Evolutionary conservation across 2,888 invertebrate species (phyloP), one percentile per base, ranked within the genome.

Genomic region (Dolichopus griseipennis): DNA sequence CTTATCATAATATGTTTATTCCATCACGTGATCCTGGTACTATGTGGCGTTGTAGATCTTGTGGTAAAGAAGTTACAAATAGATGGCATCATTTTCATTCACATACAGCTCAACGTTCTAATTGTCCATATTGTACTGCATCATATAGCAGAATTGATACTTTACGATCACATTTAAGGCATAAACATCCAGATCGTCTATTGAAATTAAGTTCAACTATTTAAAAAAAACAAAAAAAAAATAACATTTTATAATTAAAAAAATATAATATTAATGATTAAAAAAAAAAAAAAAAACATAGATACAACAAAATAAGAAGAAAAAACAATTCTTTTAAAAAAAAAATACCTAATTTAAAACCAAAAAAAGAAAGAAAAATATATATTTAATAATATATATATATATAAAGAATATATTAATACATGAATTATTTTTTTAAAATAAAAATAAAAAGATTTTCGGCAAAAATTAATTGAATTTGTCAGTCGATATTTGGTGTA

Each of bases 71-170:
- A 84, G 91, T 91, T 73, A 90, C 91, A 81, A 92, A 92, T 84
- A 86, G 91, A 83, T 92, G 92, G 92, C 92, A 92, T 82, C 92
- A 92, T 83, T 91, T 87, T 84, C 91, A 92, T 83, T 90, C 90
- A 75, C 92, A 92, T 83, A 90, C 90, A 71, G 87, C 90, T 73
- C 89, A 90, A 82, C 86, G 92, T 75, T 90, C 89, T 74, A 86
- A 87, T 77, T 93, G 93, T 83, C 91, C 91, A 71, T 90, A 90
- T 83, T 93, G 93, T 84, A 90, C 90, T 73, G 90, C 91, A 76
- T 90, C 91, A 71, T 93, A 93, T 85, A 92, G 91, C 84, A 87
- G 93, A 81, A 91, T 91, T 81, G 93, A 93, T 83, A 92, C 93
- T 66, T 84, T 93, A 78, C 88, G 92, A 78, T 87, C 89, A 67